A percentile compares a stretch with the other conserved stretches of the same genome.
Evolutionary conservation across 2,113 vertebrate species (phyloP).

Genomic region (Festucalex cinctus): DNA sequence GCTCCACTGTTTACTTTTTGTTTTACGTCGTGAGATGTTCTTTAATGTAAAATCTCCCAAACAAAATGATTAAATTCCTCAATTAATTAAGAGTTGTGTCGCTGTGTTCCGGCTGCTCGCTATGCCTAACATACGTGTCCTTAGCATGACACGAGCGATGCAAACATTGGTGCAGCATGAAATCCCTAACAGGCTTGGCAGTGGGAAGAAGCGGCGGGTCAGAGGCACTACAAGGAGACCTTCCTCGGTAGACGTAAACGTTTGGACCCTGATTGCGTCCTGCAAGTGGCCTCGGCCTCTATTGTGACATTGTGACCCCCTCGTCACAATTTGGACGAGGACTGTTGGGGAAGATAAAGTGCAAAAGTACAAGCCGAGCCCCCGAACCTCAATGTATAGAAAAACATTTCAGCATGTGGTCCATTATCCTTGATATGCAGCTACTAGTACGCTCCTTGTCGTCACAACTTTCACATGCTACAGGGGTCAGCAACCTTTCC

Average conservation of each 20-base stretch:
- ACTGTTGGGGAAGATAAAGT: slow-evolving; percentile 68
- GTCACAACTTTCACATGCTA: no score
- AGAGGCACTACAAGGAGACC: slow-evolving; percentile 64
- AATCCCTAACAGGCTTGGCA: slow-evolving; percentile 52
- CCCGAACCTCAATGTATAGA: slow-evolving; percentile 17
- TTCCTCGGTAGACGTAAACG: slow-evolving; percentile 55
- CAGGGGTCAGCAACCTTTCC: no score
- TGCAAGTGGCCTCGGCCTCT: slow-evolving; percentile 14
- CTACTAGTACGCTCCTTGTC: no score
- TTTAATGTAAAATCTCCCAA: background rate
- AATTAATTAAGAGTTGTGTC: slow-evolving; percentile 19
- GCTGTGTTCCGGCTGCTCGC: slow-evolving; percentile 3
- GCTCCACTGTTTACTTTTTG: no score
- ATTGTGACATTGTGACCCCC: slow-evolving; percentile 17
- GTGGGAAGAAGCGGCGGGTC: slow-evolving; percentile 54
- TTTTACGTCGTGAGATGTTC: background rate
- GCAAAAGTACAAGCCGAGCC: slow-evolving; percentile 57
- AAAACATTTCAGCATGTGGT: background rate
- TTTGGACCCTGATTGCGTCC: slow-evolving; percentile 46
- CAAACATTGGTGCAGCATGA: slow-evolving; percentile 15
- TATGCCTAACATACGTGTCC: slow-evolving; percentile 12
- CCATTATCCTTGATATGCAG: background rate
- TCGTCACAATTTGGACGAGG: slow-evolving; percentile 32
- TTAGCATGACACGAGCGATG: slow-evolving; percentile 32
- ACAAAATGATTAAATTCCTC: slow-evolving; percentile 60